Conservation (phyloP, 2,888 invertebrate species). For the Rhimphoctona megacephalus region DNA sequence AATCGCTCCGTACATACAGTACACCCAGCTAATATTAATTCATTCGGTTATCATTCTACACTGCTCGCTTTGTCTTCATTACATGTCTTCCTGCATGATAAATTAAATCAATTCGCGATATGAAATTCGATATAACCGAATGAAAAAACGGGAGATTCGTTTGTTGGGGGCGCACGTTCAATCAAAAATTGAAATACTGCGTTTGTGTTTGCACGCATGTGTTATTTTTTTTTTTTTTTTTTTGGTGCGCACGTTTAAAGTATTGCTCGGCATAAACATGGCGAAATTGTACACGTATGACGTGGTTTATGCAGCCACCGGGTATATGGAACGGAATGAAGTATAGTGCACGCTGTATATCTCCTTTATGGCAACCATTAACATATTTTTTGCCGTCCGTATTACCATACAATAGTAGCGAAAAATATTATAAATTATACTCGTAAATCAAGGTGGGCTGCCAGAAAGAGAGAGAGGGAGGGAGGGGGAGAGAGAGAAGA, state of each 20-base stretch:
- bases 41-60: constrained; percentile 33
- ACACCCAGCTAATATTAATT: constrained; percentile 25
- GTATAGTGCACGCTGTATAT: constrained; percentile 82
- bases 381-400: constrained; percentile 83
- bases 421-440: constrained; percentile 84
- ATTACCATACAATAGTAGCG: constrained; percentile 84
- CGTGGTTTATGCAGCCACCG: constrained; percentile 79
- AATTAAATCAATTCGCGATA: constrained; percentile 53
- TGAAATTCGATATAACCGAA: constrained; percentile 29
- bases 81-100: constrained; percentile 31
- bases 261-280: constrained; percentile 57
- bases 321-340: constrained; percentile 82
- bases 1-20: constrained; percentile 18
- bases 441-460: constrained; percentile 81
- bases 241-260: neutral
- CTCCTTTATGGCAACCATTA: constrained; percentile 84
- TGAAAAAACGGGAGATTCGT: neutral
- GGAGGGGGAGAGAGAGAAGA: constrained; percentile 50
- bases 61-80: constrained; percentile 38
- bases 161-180: neutral
- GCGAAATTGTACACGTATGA: constrained; percentile 67
- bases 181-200: constrained; percentile 17
- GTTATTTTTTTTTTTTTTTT: neutral
- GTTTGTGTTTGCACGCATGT: neutral
- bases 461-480: constrained; percentile 68